Percentiles rank a stretch among this genome's conserved stretches.
phyloP scores from a whole-genome alignment of 1,140 invertebrate genomes.

The Achroia grisella region DNA sequence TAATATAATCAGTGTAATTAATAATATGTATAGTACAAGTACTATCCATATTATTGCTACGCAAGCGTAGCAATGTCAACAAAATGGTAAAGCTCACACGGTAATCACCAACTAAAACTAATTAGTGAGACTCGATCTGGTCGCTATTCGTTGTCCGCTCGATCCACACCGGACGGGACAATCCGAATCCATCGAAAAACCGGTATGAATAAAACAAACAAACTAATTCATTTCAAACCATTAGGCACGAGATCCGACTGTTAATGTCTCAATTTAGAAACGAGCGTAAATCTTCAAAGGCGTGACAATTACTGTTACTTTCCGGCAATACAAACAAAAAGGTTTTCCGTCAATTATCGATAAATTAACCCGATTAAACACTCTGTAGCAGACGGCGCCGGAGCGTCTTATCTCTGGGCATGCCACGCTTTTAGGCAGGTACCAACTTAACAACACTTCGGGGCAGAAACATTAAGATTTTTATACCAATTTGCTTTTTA shows the following conservation, averaged over 20 bases:
- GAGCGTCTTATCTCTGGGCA: slow-evolving; percentile 62
- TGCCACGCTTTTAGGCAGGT: slow-evolving; percentile 70
- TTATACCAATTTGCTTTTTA: slow-evolving; percentile 64
- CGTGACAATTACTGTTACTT: slow-evolving; percentile 74
- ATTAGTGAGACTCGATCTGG: slow-evolving; percentile 18
- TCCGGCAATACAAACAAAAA: slow-evolving; percentile 72
- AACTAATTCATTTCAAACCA: slow-evolving; percentile 72
- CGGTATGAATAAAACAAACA: slow-evolving; percentile 62
- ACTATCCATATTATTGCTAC: too few species aligned
- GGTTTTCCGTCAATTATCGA: slow-evolving; percentile 73
- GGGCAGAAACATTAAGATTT: slow-evolving; percentile 53
- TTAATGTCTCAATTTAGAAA: slow-evolving; percentile 74
- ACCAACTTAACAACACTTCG: slow-evolving; percentile 49
- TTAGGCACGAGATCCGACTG: slow-evolving; percentile 71
- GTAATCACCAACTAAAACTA: slow-evolving; percentile 13
- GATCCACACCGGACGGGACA: slow-evolving; percentile 13
- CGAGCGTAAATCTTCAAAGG: slow-evolving; percentile 72
- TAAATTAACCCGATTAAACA: slow-evolving; percentile 73
- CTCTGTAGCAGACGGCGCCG: slow-evolving; percentile 64
- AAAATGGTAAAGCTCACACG: slow-evolving; percentile 1
- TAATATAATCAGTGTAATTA: too few species aligned
- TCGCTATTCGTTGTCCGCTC: slow-evolving; percentile 8
- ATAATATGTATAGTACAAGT: too few species aligned
- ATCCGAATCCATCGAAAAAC: slow-evolving; percentile 52
- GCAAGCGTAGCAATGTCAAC: neutral